phyloP scores from a whole-genome alignment of 2,888 invertebrate genomes.

The Tinea trinotella region DNA sequence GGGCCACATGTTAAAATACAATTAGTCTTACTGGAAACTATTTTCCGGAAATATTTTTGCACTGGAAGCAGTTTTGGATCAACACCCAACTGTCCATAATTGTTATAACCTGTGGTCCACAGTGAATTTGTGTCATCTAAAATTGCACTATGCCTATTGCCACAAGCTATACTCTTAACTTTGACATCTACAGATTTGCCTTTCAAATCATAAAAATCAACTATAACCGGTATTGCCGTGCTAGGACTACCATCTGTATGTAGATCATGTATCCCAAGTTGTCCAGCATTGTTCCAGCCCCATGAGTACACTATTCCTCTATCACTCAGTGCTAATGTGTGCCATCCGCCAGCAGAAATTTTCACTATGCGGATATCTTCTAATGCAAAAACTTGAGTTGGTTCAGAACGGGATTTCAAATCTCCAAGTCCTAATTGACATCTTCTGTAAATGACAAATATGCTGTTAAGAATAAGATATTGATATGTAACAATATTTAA shows the following conservation, averaged over 20 bases:
- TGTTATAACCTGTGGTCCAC: slow-evolving; percentile 86
- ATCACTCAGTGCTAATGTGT: slow-evolving; percentile 83
- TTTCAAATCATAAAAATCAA: slow-evolving; percentile 49
- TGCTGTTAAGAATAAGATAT: neutral
- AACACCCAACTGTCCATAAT: slow-evolving; percentile 83
- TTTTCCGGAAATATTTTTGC: slow-evolving; percentile 39
- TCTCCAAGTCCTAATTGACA: slow-evolving; percentile 90
- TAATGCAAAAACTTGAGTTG: slow-evolving; percentile 79
- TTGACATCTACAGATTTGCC: slow-evolving; percentile 57
- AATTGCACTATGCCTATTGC: slow-evolving; percentile 82
- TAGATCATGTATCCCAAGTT: slow-evolving; percentile 78
- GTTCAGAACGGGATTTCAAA: slow-evolving; percentile 74
- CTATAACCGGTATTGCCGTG: slow-evolving; percentile 43
- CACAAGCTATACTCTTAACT: slow-evolving; percentile 78
- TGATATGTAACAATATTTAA: slow-evolving; percentile 18
- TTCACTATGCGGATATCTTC: slow-evolving; percentile 80
- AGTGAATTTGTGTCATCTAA: slow-evolving; percentile 77
- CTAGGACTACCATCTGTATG: slow-evolving; percentile 27
- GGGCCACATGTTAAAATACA: slow-evolving; percentile 42
- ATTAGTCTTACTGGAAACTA: slow-evolving; percentile 31
- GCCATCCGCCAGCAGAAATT: slow-evolving; percentile 90
- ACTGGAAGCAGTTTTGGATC: slow-evolving; percentile 34
- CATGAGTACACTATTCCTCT: slow-evolving; percentile 89
- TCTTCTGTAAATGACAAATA: slow-evolving; percentile 72
- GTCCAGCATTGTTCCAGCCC: slow-evolving; percentile 94